Conservation (phyloP, 2,113 vertebrate species). For the Pongo pygmaeus region DNA sequence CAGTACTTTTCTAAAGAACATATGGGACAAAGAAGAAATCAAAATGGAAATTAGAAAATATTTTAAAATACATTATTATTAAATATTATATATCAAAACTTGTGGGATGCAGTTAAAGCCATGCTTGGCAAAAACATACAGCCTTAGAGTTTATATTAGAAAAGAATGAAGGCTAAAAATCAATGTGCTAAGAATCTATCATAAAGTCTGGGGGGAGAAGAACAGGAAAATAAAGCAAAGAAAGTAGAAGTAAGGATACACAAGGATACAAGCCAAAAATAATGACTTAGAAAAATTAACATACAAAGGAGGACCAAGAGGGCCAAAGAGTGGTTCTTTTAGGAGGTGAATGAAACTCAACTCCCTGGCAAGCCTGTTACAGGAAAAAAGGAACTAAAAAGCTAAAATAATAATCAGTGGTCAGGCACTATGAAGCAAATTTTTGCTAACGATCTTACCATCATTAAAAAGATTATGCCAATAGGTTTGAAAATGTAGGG, state of each 20-base stretch:
- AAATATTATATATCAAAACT: background rate
- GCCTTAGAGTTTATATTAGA: background rate
- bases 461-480: background rate
- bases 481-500: background rate
- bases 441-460: background rate
- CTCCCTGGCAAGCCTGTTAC: background rate
- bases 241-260: background rate
- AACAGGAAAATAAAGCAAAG: constrained; percentile 8
- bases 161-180: background rate
- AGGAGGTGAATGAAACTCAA: background rate
- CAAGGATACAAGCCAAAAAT: background rate
- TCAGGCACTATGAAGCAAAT: background rate
- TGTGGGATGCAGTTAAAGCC: background rate
- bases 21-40: background rate
- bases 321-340: background rate
- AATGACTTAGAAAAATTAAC: background rate
- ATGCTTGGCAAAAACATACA: background rate
- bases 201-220: background rate
- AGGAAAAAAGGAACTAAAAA: background rate
- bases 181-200: background rate
- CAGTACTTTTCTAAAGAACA: background rate
- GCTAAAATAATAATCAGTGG: background rate
- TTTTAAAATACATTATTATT: background rate
- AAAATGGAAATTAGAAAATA: background rate
- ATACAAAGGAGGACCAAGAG: background rate